Evolutionary conservation across 2,113 vertebrate genomes (phyloP).

Genomic region (Scytalopus superciliaris): DNA sequence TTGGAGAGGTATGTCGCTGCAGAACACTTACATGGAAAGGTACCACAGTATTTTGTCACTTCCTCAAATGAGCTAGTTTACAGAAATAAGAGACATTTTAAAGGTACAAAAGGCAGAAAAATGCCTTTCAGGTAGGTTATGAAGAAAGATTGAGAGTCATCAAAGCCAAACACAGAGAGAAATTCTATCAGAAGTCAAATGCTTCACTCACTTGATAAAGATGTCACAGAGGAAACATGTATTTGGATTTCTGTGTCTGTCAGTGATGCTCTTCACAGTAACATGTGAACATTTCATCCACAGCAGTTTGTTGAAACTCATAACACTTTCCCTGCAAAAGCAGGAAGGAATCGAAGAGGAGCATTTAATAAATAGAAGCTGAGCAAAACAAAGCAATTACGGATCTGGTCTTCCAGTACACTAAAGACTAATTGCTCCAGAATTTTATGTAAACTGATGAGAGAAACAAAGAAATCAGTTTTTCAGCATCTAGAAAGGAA

Average conservation of each 20-base stretch:
- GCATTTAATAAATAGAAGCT: not conserved
- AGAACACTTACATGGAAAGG: not conserved
- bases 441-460: not conserved
- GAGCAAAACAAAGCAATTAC: not conserved
- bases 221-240: not conserved
- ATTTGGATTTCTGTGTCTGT: not conserved
- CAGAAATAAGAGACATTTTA: not conserved
- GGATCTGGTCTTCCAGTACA: not conserved
- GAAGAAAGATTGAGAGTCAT: not conserved
- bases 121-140: not conserved
- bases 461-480: not conserved
- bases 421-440: not conserved
- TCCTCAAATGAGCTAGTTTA: not conserved
- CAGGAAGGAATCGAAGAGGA: not conserved
- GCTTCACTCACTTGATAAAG: not conserved
- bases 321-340: not conserved
- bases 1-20: not conserved
- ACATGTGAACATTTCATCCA: not conserved
- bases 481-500: not conserved
- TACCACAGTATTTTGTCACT: not conserved
- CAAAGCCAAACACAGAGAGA: not conserved
- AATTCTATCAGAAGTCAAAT: not conserved
- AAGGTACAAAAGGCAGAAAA: not conserved
- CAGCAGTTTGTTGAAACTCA: not conserved
- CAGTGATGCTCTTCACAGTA: not conserved